These are phyloP conservation scores for Philereme vetulata DNA, from an alignment of 2,888 invertebrate species.

Conservation along the genomic window DNA sequence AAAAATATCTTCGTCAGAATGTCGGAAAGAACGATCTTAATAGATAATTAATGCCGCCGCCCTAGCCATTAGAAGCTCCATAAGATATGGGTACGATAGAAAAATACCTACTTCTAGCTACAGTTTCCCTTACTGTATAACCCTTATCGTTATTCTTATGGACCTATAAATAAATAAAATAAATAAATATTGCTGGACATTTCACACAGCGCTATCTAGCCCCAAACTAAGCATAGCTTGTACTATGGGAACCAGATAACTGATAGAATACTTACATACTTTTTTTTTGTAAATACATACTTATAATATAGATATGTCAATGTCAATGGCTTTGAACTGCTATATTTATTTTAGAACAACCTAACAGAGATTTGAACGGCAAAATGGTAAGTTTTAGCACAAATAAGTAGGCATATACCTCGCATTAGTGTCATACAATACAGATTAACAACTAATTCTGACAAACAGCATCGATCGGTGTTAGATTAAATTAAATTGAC, in stretches of 20 bases:
- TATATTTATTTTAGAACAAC: too few relatives aligned
- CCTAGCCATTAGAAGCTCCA: constrained; percentile 15
- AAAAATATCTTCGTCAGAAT: constrained; percentile 7
- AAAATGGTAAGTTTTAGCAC: not conserved
- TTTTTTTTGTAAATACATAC: too few relatives aligned
- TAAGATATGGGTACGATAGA: constrained; percentile 16
- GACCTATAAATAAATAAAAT: too few relatives aligned
- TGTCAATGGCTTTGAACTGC: too few relatives aligned
- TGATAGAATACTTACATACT: too few relatives aligned
- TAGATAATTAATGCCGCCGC: constrained; percentile 12
- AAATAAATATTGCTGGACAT: too few relatives aligned
- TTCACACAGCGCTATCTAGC: too few relatives aligned
- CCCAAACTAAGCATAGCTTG: too few relatives aligned
- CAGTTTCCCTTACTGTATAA: not conserved
- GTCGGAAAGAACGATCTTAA: constrained; percentile 11
- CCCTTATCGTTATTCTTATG: too few relatives aligned
- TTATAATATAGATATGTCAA: too few relatives aligned
- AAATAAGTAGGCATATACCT: not conserved
- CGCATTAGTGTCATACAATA: not conserved
- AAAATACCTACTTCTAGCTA: constrained; percentile 2
- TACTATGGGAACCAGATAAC: too few relatives aligned
- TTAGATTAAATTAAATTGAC: not conserved
- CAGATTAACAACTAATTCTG: not conserved
- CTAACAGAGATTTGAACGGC: too few relatives aligned
- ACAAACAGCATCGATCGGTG: not conserved